A percentile compares a stretch with the other conserved stretches of the same genome.
phyloP scores from a whole-genome alignment of 2,888 invertebrate species.

The Philopedon plagiatum region DNA sequence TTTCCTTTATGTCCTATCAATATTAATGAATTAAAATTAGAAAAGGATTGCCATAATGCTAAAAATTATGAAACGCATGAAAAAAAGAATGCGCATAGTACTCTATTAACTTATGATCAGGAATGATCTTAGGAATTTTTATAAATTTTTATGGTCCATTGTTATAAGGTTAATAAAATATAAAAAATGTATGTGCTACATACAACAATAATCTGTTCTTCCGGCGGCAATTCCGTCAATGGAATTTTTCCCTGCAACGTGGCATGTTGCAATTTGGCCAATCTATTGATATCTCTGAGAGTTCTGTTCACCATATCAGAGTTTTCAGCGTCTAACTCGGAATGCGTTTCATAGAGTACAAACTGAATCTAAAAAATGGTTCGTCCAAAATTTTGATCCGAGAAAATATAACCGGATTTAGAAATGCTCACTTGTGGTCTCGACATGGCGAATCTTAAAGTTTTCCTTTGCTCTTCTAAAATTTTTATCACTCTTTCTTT shows the following conservation, averaged over 20 bases:
- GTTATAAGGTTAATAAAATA: no score
- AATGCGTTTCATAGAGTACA: conserved; percentile 86
- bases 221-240: conserved; percentile 24
- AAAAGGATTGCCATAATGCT: not conserved
- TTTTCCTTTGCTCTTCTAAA: conserved; percentile 82
- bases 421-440: conserved; percentile 80
- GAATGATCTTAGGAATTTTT: not conserved
- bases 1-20: conserved; percentile 58
- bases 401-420: not conserved
- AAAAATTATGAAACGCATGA: not conserved
- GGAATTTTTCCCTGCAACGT: conserved; percentile 66
- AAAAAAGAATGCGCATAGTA: not conserved
- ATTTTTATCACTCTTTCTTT: conserved; percentile 76
- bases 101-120: conserved; percentile 8
- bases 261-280: conserved; percentile 79
- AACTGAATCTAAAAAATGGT: conserved; percentile 76
- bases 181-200: no score
- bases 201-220: conserved; percentile 17
- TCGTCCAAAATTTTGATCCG: not conserved
- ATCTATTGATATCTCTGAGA: conserved; percentile 79
- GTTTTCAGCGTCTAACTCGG: conserved; percentile 82
- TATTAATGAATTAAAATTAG: not conserved
- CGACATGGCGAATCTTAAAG: conserved; percentile 81
- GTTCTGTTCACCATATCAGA: conserved; percentile 79
- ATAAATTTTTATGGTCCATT: not conserved